A percentile compares a stretch with the other conserved stretches of the same genome.
Conservation (phyloP, 2,888 invertebrate species). For the Cerceris rybyensis region DNA sequence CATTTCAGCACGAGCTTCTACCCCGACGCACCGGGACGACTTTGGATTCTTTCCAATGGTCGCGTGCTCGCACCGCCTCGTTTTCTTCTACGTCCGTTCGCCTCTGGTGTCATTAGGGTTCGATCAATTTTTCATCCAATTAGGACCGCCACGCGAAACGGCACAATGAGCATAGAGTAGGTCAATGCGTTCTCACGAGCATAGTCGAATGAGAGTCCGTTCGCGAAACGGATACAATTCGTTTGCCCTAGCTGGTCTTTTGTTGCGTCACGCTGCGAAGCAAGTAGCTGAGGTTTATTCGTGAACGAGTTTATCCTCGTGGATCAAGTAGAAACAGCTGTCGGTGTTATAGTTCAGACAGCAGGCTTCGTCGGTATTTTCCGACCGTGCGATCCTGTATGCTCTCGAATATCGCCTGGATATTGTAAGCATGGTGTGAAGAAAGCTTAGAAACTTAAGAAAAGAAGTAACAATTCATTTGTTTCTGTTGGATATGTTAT, state of each 20-base stretch:
- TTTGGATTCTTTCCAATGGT: slow-evolving; percentile 57
- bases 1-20: neutral
- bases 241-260: neutral
- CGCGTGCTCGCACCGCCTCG: slow-evolving; percentile 10
- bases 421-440: too few relatives aligned
- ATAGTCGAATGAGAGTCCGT: slow-evolving; percentile 25
- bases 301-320: neutral
- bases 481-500: too few relatives aligned
- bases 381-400: too few relatives aligned
- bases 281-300: slow-evolving; percentile 17
- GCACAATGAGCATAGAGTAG: slow-evolving; percentile 50
- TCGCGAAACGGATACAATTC: slow-evolving; percentile 19
- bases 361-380: neutral
- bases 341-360: slow-evolving; percentile 19
- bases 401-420: too few relatives aligned
- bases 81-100: slow-evolving; percentile 20
- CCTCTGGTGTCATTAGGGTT: slow-evolving; percentile 46
- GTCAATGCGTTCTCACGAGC: slow-evolving; percentile 52
- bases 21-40: slow-evolving; percentile 17
- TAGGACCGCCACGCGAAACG: slow-evolving; percentile 41
- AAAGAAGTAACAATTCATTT: too few relatives aligned
- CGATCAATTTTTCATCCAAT: slow-evolving; percentile 67
- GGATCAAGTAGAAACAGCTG: slow-evolving; percentile 16
- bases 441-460: too few relatives aligned
- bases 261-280: neutral